Conservation (phyloP, 1,140 invertebrate species). For the Ceratina australensis region DNA sequence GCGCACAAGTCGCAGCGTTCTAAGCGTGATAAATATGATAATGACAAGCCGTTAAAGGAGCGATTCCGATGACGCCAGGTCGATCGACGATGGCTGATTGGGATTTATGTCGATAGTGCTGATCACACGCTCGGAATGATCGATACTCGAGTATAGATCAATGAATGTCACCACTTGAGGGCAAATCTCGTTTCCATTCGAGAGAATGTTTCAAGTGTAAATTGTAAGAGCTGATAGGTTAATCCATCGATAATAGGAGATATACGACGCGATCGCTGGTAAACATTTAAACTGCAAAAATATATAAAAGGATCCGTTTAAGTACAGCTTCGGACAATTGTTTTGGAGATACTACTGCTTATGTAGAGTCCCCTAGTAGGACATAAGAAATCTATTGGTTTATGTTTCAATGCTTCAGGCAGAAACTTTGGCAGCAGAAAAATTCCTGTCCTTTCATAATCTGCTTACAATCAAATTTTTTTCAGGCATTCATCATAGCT, state of each 20-base stretch:
- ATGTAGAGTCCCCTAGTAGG: no score
- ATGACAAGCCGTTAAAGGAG: conserved; percentile 55
- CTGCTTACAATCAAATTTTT: conserved; percentile 58
- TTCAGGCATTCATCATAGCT: conserved; percentile 97
- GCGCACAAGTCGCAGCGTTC: conserved; percentile 36
- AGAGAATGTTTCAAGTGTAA: neutral
- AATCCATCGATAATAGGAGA: neutral
- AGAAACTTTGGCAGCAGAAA: no score
- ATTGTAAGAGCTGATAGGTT: neutral
- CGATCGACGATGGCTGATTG: conserved; percentile 58
- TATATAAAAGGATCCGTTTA: neutral
- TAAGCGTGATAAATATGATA: conserved; percentile 62
- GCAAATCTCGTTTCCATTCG: no score
- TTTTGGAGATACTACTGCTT: no score
- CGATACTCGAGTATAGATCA: conserved; percentile 32
- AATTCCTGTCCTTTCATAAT: neutral
- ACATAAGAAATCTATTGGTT: no score
- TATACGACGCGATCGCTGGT: no score
- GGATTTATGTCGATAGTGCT: conserved; percentile 60
- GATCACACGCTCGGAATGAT: conserved; percentile 11
- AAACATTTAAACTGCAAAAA: no score
- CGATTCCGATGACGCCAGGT: conserved; percentile 34
- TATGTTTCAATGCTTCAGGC: no score
- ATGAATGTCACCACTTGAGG: no score
- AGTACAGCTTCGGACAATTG: no score